Evolutionary conservation across 2,888 invertebrate species (phyloP).

Genomic region (Myopa tessellatipennis): DNA sequence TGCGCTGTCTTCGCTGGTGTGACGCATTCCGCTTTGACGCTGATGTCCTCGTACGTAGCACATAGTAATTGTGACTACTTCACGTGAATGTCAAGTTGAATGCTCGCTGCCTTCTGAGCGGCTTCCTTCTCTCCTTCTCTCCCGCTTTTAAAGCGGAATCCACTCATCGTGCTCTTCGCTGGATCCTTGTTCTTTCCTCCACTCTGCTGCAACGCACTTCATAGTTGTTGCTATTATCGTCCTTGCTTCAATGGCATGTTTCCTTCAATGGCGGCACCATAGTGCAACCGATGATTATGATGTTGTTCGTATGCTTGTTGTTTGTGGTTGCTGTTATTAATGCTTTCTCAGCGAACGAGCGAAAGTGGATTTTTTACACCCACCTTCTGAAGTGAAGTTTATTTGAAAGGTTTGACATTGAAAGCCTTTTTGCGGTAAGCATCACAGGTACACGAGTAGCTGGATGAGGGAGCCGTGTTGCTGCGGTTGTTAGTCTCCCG

Average conservation of each 20-base stretch:
- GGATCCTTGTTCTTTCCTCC: too few relatives aligned
- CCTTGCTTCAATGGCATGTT: slow-evolving; percentile 1
- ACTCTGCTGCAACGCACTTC: neutral
- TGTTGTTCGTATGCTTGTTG: neutral
- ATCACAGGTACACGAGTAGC: neutral
- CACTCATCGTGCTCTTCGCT: neutral
- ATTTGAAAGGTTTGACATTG: slow-evolving; percentile 23
- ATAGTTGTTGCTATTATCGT: too few relatives aligned
- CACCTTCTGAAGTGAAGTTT: slow-evolving; percentile 14
- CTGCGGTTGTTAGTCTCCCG: too few relatives aligned
- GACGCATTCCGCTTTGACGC: too few relatives aligned
- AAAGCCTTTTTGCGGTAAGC: neutral
- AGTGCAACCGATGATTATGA: slow-evolving; percentile 17
- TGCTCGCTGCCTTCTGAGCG: neutral
- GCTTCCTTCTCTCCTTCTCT: neutral
- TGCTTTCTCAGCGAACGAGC: neutral
- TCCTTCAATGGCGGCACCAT: slow-evolving; percentile 14
- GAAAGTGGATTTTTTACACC: slow-evolving; percentile 2
- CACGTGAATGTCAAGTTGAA: slow-evolving; percentile 31
- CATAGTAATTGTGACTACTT: slow-evolving; percentile 23
- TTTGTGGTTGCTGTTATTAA: neutral
- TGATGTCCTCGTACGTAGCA: neutral
- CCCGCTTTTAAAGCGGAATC: neutral
- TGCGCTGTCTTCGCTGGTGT: too few relatives aligned
- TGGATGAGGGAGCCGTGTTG: too few relatives aligned